These are phyloP conservation scores for Cyclargus thomasi DNA, from an alignment of 1,140 invertebrate genomes.

Conservation along the genomic window DNA sequence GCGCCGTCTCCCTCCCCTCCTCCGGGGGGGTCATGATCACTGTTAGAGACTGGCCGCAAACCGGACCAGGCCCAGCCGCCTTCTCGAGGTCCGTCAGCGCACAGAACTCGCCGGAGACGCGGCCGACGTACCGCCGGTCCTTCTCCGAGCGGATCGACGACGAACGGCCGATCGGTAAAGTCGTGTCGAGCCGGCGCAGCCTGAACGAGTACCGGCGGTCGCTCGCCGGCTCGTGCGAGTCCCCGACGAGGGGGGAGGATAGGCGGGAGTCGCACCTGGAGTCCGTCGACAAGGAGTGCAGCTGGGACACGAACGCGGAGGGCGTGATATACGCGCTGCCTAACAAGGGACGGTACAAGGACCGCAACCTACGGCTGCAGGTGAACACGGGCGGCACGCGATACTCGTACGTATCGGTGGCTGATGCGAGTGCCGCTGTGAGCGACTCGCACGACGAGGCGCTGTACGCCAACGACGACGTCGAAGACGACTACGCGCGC, in stretches of 20 bases:
- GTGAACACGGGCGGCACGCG: constrained; percentile 69
- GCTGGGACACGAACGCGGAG: constrained; percentile 69
- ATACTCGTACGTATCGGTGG: constrained; percentile 68
- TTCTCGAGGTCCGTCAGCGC: constrained; percentile 70
- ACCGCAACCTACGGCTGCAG: constrained; percentile 68
- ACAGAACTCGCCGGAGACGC: constrained; percentile 71
- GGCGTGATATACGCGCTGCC: constrained; percentile 73
- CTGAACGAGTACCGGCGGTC: constrained; percentile 77
- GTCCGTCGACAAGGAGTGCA: constrained; percentile 62
- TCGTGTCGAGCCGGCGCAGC: constrained; percentile 75
- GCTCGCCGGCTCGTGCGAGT: constrained; percentile 50
- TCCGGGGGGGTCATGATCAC: constrained; percentile 68
- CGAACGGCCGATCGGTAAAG: constrained; percentile 69
- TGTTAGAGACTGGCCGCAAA: constrained; percentile 63
- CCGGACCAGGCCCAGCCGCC: constrained; percentile 66
- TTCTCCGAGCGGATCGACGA: constrained; percentile 77
- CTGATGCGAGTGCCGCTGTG: constrained; percentile 65
- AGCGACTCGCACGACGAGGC: constrained; percentile 67
- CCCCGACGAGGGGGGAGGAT: constrained; percentile 38
- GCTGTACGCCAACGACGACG: constrained; percentile 62
- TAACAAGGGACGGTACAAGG: constrained; percentile 73
- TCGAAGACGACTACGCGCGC: constrained; percentile 65
- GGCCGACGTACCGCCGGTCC: constrained; percentile 78
- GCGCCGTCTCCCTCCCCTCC: constrained; percentile 58
- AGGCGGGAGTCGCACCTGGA: constrained; percentile 49